Percentiles rank a stretch among this genome's conserved stretches.
Conservation (phyloP, 1,140 invertebrate species). For the Drosophila bipectinata region DNA sequence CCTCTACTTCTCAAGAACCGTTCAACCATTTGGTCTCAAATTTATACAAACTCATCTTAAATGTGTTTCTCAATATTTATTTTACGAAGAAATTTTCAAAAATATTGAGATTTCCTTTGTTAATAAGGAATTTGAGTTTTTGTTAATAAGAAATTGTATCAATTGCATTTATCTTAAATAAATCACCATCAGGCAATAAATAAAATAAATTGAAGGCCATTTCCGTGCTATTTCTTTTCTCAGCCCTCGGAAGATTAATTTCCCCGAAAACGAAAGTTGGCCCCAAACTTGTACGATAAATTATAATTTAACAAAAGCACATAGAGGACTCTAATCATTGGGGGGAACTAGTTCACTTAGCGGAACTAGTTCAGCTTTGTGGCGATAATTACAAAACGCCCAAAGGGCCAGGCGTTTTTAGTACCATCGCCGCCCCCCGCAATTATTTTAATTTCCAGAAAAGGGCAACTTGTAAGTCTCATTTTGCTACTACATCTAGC, state of each 20-base stretch:
- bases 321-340: slow-evolving; percentile 13
- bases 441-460: slow-evolving; percentile 44
- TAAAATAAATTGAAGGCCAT: not conserved
- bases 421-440: not conserved
- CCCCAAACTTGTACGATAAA: slow-evolving; percentile 13
- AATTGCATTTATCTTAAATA: no score
- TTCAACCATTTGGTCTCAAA: no score
- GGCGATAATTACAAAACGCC: slow-evolving; percentile 45
- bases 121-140: no score
- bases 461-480: slow-evolving; percentile 33
- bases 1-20: no score
- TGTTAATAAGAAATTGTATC: no score
- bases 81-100: no score
- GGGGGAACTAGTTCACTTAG: slow-evolving; percentile 9
- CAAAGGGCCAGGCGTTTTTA: not conserved
- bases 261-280: not conserved
- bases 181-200: not conserved
- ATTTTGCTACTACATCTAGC: slow-evolving; percentile 7
- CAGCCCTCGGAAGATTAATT: not conserved
- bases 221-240: not conserved
- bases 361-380: slow-evolving; percentile 28
- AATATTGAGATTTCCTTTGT: no score
- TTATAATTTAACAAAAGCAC: slow-evolving; percentile 14
- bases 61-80: no score
- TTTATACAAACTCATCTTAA: no score